Evolutionary conservation across 2,113 vertebrate species (phyloP).

Genomic region (Leucosticte australis): DNA sequence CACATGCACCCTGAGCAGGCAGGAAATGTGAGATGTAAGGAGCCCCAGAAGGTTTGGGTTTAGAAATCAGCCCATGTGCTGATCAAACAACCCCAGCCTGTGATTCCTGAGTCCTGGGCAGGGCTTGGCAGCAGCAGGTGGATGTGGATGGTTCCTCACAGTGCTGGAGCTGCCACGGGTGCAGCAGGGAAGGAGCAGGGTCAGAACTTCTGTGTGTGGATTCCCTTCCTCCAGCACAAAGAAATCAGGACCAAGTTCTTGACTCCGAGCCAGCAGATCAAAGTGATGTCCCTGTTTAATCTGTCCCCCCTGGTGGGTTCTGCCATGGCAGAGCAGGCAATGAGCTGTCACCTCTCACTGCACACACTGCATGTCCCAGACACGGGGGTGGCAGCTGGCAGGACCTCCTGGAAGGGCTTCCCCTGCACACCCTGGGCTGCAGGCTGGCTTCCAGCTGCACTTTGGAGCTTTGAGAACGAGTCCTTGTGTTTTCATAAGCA

Average conservation of each 20-base stretch:
- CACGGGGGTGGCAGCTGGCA: not conserved
- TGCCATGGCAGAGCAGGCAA: not conserved
- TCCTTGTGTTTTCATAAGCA: not conserved
- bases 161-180: accelerated
- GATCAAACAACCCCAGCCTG: not conserved
- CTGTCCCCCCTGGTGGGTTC: not conserved
- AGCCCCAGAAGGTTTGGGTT: not conserved
- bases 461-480: accelerated
- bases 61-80: not conserved
- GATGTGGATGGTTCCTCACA: not conserved
- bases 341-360: not conserved
- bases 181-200: not conserved
- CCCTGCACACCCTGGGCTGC: not conserved
- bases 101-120: not conserved
- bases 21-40: not conserved
- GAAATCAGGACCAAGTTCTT: not conserved
- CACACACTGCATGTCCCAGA: accelerated
- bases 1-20: not conserved
- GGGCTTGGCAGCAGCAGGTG: not conserved
- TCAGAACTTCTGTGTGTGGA: not conserved
- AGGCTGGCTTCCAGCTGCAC: not conserved
- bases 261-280: not conserved
- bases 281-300: not conserved
- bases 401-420: not conserved
- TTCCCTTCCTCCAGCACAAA: not conserved